Evolutionary conservation across 2,113 vertebrate species (phyloP).

Genomic region (Mirza zaza): DNA sequence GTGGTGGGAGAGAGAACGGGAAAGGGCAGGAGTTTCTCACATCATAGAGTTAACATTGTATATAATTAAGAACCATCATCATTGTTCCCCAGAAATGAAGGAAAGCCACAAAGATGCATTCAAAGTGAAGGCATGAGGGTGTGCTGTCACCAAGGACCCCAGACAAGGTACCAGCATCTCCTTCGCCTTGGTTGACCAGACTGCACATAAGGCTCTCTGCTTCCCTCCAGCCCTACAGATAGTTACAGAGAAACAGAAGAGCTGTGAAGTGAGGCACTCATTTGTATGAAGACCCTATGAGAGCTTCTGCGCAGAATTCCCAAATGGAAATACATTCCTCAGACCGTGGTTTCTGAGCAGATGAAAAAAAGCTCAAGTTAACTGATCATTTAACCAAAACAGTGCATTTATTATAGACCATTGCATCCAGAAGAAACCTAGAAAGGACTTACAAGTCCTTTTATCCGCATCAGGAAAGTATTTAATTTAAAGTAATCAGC

Average conservation of each 20-base stretch:
- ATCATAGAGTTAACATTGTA: neutral
- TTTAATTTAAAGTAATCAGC: neutral
- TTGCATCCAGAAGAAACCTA: neutral
- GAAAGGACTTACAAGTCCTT: neutral
- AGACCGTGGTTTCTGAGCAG: neutral
- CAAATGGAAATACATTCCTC: neutral
- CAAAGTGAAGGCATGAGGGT: neutral
- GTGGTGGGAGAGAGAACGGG: neutral
- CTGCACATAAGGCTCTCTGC: neutral
- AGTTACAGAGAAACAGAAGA: neutral
- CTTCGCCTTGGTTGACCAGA: neutral
- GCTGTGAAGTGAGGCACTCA: rapidly evolving
- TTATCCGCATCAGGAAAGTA: neutral
- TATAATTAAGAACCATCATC: neutral
- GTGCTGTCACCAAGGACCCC: neutral
- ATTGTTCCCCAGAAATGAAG: neutral
- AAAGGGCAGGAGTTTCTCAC: neutral
- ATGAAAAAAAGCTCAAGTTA: neutral
- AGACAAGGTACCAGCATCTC: neutral
- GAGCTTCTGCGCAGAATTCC: neutral
- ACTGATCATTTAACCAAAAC: neutral
- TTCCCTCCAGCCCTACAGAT: neutral
- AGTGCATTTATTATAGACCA: neutral
- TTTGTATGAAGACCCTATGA: neutral
- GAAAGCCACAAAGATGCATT: neutral